Base-by-base conservation (phyloP, 2,113 vertebrate species). In the Gobius niger region DNA sequence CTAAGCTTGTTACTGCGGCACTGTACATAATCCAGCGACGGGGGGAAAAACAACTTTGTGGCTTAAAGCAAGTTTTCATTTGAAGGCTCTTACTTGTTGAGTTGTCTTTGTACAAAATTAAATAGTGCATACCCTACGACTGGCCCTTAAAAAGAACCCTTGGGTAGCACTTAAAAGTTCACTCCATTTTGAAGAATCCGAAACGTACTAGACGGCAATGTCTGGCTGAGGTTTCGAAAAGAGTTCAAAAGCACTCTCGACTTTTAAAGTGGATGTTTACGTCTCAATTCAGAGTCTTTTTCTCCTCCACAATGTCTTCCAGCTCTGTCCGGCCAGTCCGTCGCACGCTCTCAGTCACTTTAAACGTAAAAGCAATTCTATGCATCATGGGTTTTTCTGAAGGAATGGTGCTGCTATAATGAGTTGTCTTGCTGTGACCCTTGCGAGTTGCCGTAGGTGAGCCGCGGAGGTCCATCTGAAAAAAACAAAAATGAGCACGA, bases 401-500 rank as follows among this genome's bases (percentile, higher is more conserved):
- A 49, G 54, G 1, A 50, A 47, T 49, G 81, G 51, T 42, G 63
- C 54, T 19, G 82, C 83, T 91, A 89, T 83, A 90, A 90, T 0
- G 80, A 75, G 75, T 89, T 90, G 53, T 77, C 60, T 0, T 73
- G 77, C 14, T 60, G 85, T 0, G 70, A 74, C 66, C 79, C 67
- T 56, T 52, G 72, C 68, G 54, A 67, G 68, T 68, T 83, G 57
- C 80, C 44, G 50, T 63, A n/a, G 50, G 52, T 40, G 44, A 75
- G 70, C 8, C 6, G 57, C 0, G 87, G 86, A 50, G 87, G 80
- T 56, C 84, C 91, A 61, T 80, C 93, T 93, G 69, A 51, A 56
- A 76, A 60, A 4, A 63, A 73, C 50, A 53, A 78, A 63, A 4
- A 65, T 1, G 34, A 40, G 47, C 56, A 75, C 54, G 66, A 40